These are phyloP conservation scores for Microtus richardsoni DNA, from an alignment of 2,113 vertebrate genomes.

Conservation along the genomic window DNA sequence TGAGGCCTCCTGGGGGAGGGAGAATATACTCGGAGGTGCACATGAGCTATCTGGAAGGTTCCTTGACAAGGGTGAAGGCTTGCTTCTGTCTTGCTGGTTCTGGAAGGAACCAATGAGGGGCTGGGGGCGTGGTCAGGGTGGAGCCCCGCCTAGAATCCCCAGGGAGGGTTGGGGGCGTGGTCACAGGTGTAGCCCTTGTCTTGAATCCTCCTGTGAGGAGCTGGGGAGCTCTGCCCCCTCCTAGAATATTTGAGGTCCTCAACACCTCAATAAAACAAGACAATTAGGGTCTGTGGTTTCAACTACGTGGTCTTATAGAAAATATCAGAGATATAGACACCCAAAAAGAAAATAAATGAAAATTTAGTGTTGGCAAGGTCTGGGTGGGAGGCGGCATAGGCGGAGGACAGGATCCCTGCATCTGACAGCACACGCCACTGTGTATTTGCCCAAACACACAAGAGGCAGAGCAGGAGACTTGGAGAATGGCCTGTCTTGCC, in stretches of 20 bases:
- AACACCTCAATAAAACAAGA: background rate
- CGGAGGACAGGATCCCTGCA: too few species aligned
- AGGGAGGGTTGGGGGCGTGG: background rate
- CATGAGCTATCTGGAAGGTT: background rate
- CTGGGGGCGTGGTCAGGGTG: background rate
- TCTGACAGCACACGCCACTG: fast-evolving
- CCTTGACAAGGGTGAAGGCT: background rate
- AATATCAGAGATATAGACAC: background rate
- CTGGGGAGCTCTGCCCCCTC: too few species aligned
- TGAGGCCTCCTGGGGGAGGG: background rate
- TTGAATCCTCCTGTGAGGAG: too few species aligned
- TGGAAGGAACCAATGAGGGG: background rate
- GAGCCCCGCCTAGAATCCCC: background rate
- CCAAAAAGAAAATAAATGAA: background rate
- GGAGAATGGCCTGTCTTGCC: background rate
- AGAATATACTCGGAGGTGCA: background rate
- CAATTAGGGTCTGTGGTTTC: background rate
- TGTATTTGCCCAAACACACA: background rate
- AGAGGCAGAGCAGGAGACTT: too few species aligned
- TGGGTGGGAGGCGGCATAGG: background rate
- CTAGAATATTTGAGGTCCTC: background rate
- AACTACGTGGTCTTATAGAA: background rate
- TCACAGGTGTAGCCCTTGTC: background rate
- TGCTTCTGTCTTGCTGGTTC: background rate
- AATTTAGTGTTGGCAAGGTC: background rate